Evolutionary conservation across 2,888 invertebrate species (phyloP), one percentile per base, ranked within the genome.

Genomic region (Drosophila rellima): DNA sequence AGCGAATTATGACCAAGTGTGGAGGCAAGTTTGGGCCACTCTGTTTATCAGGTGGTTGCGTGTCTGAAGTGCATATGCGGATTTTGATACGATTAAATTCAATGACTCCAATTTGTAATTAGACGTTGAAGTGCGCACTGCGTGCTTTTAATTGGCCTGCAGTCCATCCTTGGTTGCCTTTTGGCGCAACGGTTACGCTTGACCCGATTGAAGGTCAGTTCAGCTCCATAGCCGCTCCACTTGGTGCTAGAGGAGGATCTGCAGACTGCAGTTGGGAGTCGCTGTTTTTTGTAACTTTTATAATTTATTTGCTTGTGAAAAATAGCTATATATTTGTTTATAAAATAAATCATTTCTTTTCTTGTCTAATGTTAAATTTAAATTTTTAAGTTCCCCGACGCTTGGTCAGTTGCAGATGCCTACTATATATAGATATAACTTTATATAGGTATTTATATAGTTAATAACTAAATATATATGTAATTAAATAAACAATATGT

Each of bases 31-130:
- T 44, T 55, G 56, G 66, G 70, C 64, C 61, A 64, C 54, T 42
- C 52, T 48, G 37, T 42, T 54, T 54, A 54, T 66, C 76, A 61
- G 84, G 29, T 47, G 29, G 59, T 37, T 62, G 88, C 82, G 86
- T 88, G 82, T 63, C 74, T 70, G 67, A 80, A 88, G 82, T 85
- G 82, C 83, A 88, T 70, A 74, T 68, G 85, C 70, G 86, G 88
- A 85, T 88, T 82, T 81, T 70, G 45, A 61, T 71, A 51, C 82
- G 84, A 84, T 88, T 84, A 89, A 83, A 85, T 89, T 85, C 89
- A 85, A 88, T 85, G 84, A 87, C 90, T 87, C 79, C 90, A 87
- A 88, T 90, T 87, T 90, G 84, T 84, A 90, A 87, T 87, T 87
- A 90, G 87, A 84, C 77, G 78, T 72, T 79, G 80, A 75, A 83